These are phyloP conservation scores for Xenotilapia longispinis DNA, from an alignment of 2,113 vertebrate genomes.

Conservation along the genomic window DNA sequence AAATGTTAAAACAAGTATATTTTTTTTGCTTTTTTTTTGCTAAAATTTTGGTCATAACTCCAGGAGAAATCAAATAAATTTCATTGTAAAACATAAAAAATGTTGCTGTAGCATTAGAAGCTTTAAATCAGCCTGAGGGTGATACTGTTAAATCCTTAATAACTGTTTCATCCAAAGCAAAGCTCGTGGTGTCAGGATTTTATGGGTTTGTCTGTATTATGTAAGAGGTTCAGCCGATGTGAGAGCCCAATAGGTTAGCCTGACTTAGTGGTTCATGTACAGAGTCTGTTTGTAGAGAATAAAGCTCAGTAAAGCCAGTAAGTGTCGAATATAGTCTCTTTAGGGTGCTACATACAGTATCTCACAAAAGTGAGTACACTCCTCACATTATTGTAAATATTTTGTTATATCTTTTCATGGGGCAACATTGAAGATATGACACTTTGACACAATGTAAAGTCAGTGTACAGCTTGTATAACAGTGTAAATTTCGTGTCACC, in stretches of 20 bases:
- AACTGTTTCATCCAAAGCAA: background rate
- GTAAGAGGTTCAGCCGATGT: background rate
- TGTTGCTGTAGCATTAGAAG: background rate
- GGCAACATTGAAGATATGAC: background rate
- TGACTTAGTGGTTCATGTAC: background rate
- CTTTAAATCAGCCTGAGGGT: background rate
- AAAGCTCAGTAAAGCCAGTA: background rate
- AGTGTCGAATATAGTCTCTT: background rate
- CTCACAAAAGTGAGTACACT: background rate
- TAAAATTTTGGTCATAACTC: background rate
- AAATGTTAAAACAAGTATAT: background rate
- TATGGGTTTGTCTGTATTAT: constrained; percentile 2
- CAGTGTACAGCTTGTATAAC: no score
- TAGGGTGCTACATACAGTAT: background rate
- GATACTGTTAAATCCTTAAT: constrained; percentile 24
- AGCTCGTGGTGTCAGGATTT: background rate
- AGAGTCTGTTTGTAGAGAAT: background rate
- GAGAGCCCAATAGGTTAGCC: background rate
- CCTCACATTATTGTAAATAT: background rate
- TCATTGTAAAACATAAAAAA: background rate
- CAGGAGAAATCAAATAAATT: background rate
- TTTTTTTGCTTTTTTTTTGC: background rate
- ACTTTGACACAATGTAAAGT: background rate
- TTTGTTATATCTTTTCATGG: background rate
- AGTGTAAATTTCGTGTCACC: no score